Evolutionary conservation across 2,888 invertebrate species (phyloP).

Genomic region (Drosophila prolongata): DNA sequence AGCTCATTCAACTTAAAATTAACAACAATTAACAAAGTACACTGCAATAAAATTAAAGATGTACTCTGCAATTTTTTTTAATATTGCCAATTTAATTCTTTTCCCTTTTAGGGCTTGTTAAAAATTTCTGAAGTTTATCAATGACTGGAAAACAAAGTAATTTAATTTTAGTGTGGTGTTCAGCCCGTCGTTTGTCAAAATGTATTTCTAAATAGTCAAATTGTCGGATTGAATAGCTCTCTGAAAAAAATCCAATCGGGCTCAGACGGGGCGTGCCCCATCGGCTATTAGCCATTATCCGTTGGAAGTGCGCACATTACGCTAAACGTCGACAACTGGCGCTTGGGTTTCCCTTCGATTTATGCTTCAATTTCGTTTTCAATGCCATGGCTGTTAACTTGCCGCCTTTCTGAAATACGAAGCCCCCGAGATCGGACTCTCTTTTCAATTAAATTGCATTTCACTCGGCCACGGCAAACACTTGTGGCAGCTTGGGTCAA

Average conservation of each 20-base stretch:
- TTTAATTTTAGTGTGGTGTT: not conserved
- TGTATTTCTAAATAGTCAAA: not conserved
- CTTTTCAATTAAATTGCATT: conserved; percentile 67
- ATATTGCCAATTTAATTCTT: not conserved
- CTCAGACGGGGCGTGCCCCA: conserved; percentile 31
- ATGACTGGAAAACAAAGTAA: too few species aligned
- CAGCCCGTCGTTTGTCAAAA: not conserved
- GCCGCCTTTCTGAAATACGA: conserved; percentile 53
- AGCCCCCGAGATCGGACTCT: conserved; percentile 40
- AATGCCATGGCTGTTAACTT: conserved; percentile 25
- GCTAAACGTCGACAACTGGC: conserved; percentile 23
- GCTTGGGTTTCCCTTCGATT: conserved; percentile 24
- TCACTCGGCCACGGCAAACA: conserved; percentile 38
- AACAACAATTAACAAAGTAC: conserved; percentile 15
- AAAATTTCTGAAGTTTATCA: too few species aligned
- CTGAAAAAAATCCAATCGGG: conserved; percentile 10
- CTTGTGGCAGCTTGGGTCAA: conserved; percentile 44
- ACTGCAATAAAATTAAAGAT: too few species aligned
- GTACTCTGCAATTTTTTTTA: too few species aligned
- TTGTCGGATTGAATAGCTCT: conserved; percentile 14
- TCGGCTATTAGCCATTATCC: conserved; percentile 29
- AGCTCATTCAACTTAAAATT: conserved; percentile 13
- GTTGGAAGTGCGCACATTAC: conserved; percentile 31
- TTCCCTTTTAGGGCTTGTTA: not conserved
- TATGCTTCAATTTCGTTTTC: conserved; percentile 14